phyloP scores from a whole-genome alignment of 2,888 invertebrate genomes.

The Noctua janthe region DNA sequence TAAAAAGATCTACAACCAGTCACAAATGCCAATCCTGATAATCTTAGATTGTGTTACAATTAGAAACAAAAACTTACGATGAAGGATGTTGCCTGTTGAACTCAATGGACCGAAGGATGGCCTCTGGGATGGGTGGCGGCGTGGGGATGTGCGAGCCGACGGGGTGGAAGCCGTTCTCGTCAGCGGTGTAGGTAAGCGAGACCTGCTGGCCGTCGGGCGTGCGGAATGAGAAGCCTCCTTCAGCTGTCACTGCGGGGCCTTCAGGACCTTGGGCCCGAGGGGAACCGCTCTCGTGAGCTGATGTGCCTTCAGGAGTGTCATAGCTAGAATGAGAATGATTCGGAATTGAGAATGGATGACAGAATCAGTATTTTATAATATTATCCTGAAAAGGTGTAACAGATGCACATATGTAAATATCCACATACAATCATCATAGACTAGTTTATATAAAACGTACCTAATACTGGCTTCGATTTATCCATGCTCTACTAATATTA shows the following conservation, averaged over 20 bases:
- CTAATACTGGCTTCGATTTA: neutral
- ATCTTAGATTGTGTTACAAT: neutral
- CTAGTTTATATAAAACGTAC: neutral
- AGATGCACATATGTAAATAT: neutral
- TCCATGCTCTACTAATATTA: neutral
- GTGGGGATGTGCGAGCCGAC: slow-evolving; percentile 91
- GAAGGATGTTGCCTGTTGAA: slow-evolving; percentile 82
- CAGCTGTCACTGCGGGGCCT: slow-evolving; percentile 90
- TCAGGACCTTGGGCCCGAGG: slow-evolving; percentile 90
- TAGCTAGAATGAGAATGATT: slow-evolving; percentile 81
- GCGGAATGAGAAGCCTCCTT: slow-evolving; percentile 92
- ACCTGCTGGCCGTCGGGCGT: slow-evolving; percentile 92
- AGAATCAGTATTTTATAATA: too few relatives aligned
- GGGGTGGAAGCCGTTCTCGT: slow-evolving; percentile 93
- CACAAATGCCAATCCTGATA: neutral
- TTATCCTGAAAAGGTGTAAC: neutral
- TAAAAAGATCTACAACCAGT: neutral
- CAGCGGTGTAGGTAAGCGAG: slow-evolving; percentile 92
- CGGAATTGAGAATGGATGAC: neutral
- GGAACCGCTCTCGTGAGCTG: slow-evolving; percentile 90
- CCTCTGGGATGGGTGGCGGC: slow-evolving; percentile 91
- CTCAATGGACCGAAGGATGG: slow-evolving; percentile 88
- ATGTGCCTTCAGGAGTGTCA: slow-evolving; percentile 92
- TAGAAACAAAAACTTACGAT: slow-evolving; percentile 70
- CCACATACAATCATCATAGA: neutral